Evolutionary conservation across 2,888 invertebrate genomes (phyloP).

Genomic region (Lasioglossum leucozonium): DNA sequence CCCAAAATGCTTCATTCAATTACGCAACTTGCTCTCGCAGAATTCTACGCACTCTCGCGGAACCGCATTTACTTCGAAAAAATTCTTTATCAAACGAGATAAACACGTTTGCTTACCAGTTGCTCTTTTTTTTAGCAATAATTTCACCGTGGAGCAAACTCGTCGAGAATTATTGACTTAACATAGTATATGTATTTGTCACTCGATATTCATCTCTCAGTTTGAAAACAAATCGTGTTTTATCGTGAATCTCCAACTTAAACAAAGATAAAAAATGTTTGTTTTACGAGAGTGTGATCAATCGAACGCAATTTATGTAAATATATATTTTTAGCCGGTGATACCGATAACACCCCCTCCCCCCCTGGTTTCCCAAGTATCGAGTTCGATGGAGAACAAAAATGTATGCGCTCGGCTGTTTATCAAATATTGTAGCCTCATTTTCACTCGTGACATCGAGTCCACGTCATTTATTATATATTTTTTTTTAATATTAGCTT

Average conservation of each 20-base stretch:
- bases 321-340: not conserved
- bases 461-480: not conserved
- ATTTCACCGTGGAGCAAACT: not conserved
- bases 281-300: not conserved
- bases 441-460: not conserved
- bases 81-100: not conserved
- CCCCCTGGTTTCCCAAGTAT: not conserved
- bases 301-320: not conserved
- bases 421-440: not conserved
- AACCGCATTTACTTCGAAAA: not conserved
- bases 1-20: not conserved
- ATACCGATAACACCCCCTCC: too few species aligned
- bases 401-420: not conserved
- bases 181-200: not conserved
- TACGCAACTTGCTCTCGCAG: not conserved
- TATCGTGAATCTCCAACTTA: not conserved
- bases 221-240: not conserved
- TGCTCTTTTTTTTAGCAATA: not conserved
- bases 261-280: not conserved
- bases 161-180: not conserved
- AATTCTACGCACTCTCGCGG: not conserved
- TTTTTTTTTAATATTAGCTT: not conserved
- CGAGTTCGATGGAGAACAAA: not conserved
- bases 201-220: not conserved
- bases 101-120: not conserved